Evolutionary conservation across 2,888 invertebrate genomes (phyloP), one percentile per base, ranked within the genome.

Genomic region (Neoascia interrupta): DNA sequence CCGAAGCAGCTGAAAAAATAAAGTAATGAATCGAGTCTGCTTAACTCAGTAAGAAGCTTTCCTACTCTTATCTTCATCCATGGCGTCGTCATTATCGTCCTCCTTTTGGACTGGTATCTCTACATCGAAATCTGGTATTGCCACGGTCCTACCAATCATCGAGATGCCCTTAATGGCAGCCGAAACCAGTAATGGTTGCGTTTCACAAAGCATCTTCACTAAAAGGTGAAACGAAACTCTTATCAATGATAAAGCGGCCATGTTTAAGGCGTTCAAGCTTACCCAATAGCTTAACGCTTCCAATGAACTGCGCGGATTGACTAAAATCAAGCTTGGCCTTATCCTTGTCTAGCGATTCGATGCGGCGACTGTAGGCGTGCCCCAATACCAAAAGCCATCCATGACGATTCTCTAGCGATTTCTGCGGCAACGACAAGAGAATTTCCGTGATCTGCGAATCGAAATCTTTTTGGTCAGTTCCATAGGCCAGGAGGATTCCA

Each of bases 311-410:
- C 51, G 91, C 89, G 92, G 93, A 92, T 34, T 90, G 89, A 0
- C 83, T 79, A 18, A 86, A 86, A 58, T 87, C 85, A 36, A 83
- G 83, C 23, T 76, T 81, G 0, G 82, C 58, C 0, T 84, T 87
- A 81, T 89, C 90, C 56, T 90, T 87, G 58, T 90, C 80, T n/a
- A 85, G 47, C 15, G 84, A 84, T 34, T 90, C 90, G 34, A 94
- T 90, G 85, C 92, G 93, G 43, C 93, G 89, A 85, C 94, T 94
- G 68, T 95, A 91, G 81, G 93, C 90, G 86, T 93, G 92, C 5
- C 94, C 93, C 45, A 95, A 89, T 5, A 94, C 93, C 47, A 94
- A 86, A 63, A 96, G 86, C 69, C 94, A 93, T 0, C 97, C 97
- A 83, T 96, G 95, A 84, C 95, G 95, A 64, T 88, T 86, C 70